Percentiles rank a stretch among this genome's conserved stretches.
Evolutionary conservation across 2,888 invertebrate species (phyloP).

Genomic region (Watsonalla binaria): DNA sequence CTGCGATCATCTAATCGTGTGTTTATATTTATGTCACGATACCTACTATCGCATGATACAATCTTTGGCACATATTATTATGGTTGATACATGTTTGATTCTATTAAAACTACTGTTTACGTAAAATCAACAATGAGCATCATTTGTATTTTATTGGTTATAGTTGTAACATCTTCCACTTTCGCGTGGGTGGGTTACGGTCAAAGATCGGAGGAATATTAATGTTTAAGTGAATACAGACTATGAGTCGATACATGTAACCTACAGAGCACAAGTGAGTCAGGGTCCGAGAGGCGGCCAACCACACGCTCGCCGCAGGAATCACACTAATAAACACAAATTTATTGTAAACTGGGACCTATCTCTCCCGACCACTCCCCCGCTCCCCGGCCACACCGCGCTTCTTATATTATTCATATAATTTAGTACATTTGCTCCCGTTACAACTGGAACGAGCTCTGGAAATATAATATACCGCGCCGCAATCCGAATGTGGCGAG

Average conservation of each 20-base stretch:
- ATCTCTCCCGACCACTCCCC: not conserved
- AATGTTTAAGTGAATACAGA: no score
- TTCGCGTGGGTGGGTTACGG: no score
- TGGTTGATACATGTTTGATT: no score
- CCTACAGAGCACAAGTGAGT: not conserved
- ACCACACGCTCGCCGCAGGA: not conserved
- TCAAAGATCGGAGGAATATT: no score
- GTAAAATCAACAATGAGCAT: no score
- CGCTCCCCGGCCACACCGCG: not conserved
- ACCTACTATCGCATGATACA: no score
- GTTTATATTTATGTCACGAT: no score
- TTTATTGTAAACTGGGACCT: constrained; percentile 1
- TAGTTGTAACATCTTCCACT: no score
- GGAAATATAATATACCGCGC: constrained; percentile 9
- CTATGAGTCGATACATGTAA: not conserved
- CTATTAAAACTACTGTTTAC: no score
- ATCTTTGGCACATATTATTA: no score
- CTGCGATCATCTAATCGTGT: no score
- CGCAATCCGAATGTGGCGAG: constrained; percentile 16
- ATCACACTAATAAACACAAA: constrained; percentile 5
- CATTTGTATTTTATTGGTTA: no score
- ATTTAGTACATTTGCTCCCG: constrained; percentile 18
- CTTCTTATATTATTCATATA: constrained; percentile 22
- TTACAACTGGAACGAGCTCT: constrained; percentile 9
- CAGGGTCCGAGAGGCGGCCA: not conserved